Evolutionary conservation across 2,888 invertebrate species (phyloP).

Genomic region (Cacoxenus indagator): DNA sequence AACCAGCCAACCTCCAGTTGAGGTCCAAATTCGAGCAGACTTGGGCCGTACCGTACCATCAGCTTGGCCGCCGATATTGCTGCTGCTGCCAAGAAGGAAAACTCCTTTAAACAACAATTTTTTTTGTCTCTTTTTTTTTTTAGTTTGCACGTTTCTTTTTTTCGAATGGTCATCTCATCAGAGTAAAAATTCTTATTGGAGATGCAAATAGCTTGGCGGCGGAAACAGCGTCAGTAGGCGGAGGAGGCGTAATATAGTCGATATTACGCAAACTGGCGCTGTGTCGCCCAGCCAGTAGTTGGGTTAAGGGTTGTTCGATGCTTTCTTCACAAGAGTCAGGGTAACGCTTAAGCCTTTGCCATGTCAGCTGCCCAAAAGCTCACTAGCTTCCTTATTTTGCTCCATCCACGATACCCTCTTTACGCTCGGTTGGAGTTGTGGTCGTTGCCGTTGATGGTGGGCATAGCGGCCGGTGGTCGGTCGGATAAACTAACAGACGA

Average conservation of each 20-base stretch:
- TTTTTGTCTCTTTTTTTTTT: no score
- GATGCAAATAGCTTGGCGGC: constrained; percentile 61
- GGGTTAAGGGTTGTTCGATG: constrained; percentile 29
- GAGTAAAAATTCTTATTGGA: constrained; percentile 47
- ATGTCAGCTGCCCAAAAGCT: neutral
- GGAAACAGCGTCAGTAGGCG: constrained; percentile 48
- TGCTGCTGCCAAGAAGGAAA: constrained; percentile 39
- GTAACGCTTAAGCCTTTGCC: constrained; percentile 5
- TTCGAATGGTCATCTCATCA: no score
- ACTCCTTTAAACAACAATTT: constrained; percentile 39
- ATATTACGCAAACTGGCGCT: no score
- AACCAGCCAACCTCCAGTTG: no score
- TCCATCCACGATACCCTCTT: neutral
- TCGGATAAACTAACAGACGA: neutral
- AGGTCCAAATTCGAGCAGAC: no score
- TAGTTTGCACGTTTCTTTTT: no score
- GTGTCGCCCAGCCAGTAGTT: no score
- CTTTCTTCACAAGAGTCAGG: constrained; percentile 10
- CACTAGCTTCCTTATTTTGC: neutral
- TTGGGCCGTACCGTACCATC: constrained; percentile 35
- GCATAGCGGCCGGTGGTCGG: no score
- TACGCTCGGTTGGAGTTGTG: constrained; percentile 32
- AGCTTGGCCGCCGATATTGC: no score
- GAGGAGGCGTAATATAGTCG: neutral
- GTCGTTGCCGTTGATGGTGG: constrained; percentile 35